Evolutionary conservation across 2,888 invertebrate genomes (phyloP).

Genomic region (Julus scandinavius): DNA sequence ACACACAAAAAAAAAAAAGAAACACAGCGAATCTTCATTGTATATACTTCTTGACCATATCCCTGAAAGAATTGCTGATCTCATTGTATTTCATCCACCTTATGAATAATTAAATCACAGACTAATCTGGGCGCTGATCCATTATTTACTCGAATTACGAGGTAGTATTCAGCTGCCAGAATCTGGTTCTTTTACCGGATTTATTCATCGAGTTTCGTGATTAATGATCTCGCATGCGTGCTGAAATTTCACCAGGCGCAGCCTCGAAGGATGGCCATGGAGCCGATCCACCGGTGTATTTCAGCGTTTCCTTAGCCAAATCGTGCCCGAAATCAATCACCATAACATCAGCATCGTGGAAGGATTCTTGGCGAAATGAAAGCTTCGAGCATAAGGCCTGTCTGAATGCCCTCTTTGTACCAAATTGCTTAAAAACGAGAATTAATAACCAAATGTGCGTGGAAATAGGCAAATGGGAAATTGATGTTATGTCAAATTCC

Average conservation of each 20-base stretch:
- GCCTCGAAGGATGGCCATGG: background rate
- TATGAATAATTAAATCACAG: background rate
- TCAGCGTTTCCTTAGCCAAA: background rate
- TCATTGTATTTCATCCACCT: conserved; percentile 10
- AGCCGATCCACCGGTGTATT: background rate
- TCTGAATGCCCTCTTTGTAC: background rate
- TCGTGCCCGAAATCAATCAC: background rate
- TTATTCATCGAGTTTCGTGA: background rate
- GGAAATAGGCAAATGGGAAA: background rate
- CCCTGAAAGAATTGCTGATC: background rate
- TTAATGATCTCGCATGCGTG: background rate
- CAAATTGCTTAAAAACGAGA: background rate
- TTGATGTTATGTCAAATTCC: background rate
- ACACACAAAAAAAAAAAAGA: too few relatives aligned
- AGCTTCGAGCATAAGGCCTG: background rate
- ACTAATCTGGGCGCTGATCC: background rate
- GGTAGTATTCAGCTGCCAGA: background rate
- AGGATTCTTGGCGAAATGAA: background rate
- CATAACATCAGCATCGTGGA: background rate
- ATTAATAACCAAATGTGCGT: background rate
- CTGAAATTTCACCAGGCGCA: background rate
- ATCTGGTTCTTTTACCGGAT: background rate
- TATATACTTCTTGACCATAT: background rate
- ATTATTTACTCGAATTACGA: background rate
- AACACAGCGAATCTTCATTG: background rate